Evolutionary conservation across 2,113 vertebrate genomes (phyloP).

Genomic region (Indicator maculatus): DNA sequence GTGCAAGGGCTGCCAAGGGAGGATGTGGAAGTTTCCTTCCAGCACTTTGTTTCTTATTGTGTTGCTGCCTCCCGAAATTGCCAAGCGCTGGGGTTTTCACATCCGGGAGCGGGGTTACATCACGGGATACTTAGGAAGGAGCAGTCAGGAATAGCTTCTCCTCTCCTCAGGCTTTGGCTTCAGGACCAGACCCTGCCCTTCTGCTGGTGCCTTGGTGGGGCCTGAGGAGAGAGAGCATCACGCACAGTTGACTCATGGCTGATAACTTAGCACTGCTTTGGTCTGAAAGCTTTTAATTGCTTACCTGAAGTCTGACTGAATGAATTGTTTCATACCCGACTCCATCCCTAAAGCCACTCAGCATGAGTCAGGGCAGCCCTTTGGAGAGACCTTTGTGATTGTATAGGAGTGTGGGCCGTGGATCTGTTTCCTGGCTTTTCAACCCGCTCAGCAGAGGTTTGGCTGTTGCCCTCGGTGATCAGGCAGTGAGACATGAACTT

Average conservation of each 20-base stretch:
- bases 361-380: neutral
- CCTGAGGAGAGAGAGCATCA: slow-evolving; percentile 13
- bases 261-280: neutral
- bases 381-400: slow-evolving; percentile 30
- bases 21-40: slow-evolving; percentile 74
- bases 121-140: slow-evolving; percentile 55
- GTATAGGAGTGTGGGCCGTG: neutral
- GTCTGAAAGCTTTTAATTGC: slow-evolving; percentile 6
- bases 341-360: neutral
- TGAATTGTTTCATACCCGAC: neutral
- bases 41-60: slow-evolving; percentile 57
- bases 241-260: slow-evolving; percentile 4
- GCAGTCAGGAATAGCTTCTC: slow-evolving; percentile 31
- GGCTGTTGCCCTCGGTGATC: neutral
- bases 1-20: slow-evolving; percentile 32
- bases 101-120: slow-evolving; percentile 59
- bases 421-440: slow-evolving; percentile 62
- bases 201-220: neutral
- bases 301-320: neutral
- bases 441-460: neutral
- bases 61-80: slow-evolving; percentile 38
- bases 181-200: neutral
- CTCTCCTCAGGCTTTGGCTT: neutral
- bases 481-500: neutral
- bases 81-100: slow-evolving; percentile 54